phyloP scores from a whole-genome alignment of 2,113 vertebrate genomes.

The Struthio camelus region DNA sequence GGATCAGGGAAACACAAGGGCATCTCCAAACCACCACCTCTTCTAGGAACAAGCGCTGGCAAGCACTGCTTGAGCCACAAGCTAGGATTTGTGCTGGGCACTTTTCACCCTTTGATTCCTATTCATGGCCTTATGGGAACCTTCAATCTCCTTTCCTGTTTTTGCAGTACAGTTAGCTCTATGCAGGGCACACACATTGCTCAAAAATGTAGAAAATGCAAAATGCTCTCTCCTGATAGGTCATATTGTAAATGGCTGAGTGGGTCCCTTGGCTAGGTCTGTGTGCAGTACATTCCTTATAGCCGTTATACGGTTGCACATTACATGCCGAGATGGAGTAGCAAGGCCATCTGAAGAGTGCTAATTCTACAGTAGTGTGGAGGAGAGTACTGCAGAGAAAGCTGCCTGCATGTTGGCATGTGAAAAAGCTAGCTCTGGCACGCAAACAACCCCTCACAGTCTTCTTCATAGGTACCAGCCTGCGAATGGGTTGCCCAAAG shows the following conservation, averaged over 20 bases:
- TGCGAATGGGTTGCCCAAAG: neutral
- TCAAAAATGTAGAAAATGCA: neutral
- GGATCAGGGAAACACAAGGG: neutral
- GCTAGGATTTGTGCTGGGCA: neutral
- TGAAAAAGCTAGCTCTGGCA: neutral
- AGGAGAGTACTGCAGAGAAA: neutral
- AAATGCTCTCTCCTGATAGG: neutral
- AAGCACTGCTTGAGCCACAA: neutral
- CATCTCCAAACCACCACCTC: neutral
- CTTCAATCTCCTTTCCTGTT: neutral
- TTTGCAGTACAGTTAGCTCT: neutral
- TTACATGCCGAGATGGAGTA: rapidly evolving
- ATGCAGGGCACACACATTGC: neutral
- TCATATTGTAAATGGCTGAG: neutral
- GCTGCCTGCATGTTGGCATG: neutral
- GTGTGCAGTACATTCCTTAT: neutral
- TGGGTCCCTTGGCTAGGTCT: neutral
- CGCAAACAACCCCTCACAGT: neutral
- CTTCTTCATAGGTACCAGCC: neutral
- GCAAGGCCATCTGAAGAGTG: neutral
- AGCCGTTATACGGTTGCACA: neutral
- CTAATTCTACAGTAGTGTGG: neutral
- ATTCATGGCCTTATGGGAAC: neutral
- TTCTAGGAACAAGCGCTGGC: neutral
- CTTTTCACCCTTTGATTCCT: neutral